Evolutionary conservation across 1,140 invertebrate genomes (phyloP).

Genomic region (Phenacoccus solenopsis): DNA sequence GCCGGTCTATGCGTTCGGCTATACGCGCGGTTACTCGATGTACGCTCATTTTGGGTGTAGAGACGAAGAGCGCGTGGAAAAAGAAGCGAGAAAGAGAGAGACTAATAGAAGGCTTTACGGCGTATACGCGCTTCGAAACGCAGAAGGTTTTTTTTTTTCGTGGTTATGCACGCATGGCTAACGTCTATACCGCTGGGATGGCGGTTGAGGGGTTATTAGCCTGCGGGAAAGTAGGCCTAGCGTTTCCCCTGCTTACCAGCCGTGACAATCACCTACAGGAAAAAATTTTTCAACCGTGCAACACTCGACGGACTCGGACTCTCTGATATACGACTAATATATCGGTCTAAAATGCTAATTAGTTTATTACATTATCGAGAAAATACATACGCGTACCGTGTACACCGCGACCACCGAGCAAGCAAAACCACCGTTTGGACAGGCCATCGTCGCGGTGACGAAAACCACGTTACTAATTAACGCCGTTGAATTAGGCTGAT

Average conservation of each 20-base stretch:
- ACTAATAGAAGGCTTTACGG: background rate
- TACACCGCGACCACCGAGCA: no score
- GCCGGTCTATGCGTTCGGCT: no score
- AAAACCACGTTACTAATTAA: no score
- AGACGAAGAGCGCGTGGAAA: background rate
- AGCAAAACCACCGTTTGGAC: no score
- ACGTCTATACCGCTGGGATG: background rate
- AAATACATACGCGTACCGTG: no score
- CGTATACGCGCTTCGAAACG: background rate
- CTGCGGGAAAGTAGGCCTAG: slow-evolving; percentile 8
- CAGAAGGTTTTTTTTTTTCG: slow-evolving; percentile 9
- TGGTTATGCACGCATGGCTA: slow-evolving; percentile 10
- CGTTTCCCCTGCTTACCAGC: slow-evolving; percentile 13
- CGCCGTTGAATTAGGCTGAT: no score
- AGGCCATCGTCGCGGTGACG: no score
- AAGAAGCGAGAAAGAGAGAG: background rate
- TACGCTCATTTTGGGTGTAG: background rate
- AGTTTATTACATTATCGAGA: background rate
- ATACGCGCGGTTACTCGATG: background rate
- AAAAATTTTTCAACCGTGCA: slow-evolving; percentile 18
- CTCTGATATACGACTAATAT: background rate
- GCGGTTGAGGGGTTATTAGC: slow-evolving; percentile 12
- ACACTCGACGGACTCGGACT: background rate
- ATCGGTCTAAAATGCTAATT: background rate
- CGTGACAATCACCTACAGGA: slow-evolving; percentile 16